phyloP scores from a whole-genome alignment of 2,888 invertebrate species.

The Campoplex capitator region DNA sequence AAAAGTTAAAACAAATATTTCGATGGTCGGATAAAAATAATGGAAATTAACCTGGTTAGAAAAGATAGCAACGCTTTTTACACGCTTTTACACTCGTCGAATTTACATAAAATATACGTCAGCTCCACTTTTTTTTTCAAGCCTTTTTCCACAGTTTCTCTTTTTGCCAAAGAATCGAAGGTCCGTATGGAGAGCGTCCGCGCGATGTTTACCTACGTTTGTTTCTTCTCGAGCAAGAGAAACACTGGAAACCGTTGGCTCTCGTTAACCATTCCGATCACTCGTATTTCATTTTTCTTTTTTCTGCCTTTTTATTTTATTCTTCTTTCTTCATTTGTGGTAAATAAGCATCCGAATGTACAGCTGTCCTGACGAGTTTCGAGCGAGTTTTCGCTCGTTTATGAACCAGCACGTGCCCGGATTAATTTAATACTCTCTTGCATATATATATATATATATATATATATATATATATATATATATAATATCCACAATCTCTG shows the following conservation, averaged over 20 bases:
- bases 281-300: conserved; percentile 21
- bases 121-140: not conserved
- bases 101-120: not conserved
- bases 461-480: not conserved
- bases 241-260: conserved; percentile 1
- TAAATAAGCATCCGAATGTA: conserved; percentile 9
- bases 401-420: conserved; percentile 28
- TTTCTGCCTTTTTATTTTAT: not conserved
- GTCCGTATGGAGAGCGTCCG: not conserved
- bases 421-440: conserved; percentile 29
- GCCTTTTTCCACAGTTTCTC: not conserved
- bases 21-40: not conserved
- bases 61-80: not conserved
- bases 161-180: not conserved
- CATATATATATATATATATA: no score
- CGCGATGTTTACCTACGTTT: not conserved
- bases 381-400: conserved; percentile 32
- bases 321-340: conserved; percentile 2
- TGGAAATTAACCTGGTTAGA: not conserved
- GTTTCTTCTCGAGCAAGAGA: conserved; percentile 2
- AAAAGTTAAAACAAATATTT: not conserved
- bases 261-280: conserved; percentile 27
- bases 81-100: not conserved
- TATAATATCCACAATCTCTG: not conserved
- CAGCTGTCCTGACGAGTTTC: conserved; percentile 44